Percentiles rank a stretch among this genome's conserved stretches.
phyloP scores from a whole-genome alignment of 2,797 vertebrate species.

The Hoplostethus atlanticus region DNA sequence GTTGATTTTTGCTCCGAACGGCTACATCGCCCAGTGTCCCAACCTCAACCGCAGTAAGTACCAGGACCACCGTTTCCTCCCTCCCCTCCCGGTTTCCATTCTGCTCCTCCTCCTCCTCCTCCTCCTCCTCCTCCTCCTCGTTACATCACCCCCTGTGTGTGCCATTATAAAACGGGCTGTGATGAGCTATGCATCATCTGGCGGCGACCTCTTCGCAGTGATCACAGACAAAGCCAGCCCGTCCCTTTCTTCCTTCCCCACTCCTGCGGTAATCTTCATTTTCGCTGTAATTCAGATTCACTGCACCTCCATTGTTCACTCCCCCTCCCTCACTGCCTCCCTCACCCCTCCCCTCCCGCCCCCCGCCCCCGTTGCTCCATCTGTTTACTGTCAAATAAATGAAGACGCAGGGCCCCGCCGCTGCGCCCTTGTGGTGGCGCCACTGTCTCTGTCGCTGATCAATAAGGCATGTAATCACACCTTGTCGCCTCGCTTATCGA shows the following conservation, averaged over 20 bases:
- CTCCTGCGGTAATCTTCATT: conserved; percentile 33
- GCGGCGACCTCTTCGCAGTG: conserved; percentile 13
- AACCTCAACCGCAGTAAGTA: conserved; percentile 99
- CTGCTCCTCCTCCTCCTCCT: too few species aligned
- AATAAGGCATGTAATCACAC: conserved; percentile 72
- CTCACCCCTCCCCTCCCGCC: conserved; percentile 1
- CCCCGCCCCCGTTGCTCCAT: conserved; percentile 20
- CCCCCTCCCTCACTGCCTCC: too few species aligned
- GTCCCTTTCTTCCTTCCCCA: neutral
- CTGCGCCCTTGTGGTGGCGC: neutral
- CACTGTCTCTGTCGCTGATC: conserved; percentile 63
- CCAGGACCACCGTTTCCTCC: neutral
- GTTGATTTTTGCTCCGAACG: conserved; percentile 93
- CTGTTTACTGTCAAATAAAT: conserved; percentile 66
- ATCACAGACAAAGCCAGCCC: conserved; percentile 16
- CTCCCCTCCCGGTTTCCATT: neutral
- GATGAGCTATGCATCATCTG: conserved; percentile 24
- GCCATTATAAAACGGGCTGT: conserved; percentile 12
- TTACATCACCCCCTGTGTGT: neutral
- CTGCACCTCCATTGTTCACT: neutral
- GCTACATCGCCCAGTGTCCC: conserved; percentile 94
- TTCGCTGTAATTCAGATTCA: conserved; percentile 39
- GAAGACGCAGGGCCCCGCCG: conserved; percentile 53
- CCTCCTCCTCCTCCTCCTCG: too few species aligned
- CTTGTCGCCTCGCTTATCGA: conserved; percentile 59